Evolutionary conservation across 2,888 invertebrate genomes (phyloP).

Genomic region (Apotomis capreana): DNA sequence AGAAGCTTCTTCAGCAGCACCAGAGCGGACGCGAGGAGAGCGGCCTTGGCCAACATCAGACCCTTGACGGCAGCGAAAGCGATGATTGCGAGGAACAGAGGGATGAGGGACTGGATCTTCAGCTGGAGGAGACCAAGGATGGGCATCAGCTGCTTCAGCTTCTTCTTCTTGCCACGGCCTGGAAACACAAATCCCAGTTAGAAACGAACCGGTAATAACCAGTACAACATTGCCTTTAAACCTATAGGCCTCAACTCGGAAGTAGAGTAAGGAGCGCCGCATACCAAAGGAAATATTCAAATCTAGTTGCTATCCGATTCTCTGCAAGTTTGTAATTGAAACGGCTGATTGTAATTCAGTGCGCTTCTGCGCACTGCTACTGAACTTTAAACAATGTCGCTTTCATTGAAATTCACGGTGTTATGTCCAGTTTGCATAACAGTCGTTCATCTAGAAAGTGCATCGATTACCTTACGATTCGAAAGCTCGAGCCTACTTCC

Average conservation of each 20-base stretch:
- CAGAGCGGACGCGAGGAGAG: conserved; percentile 89
- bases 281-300: conserved; percentile 32
- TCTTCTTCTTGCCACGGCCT: conserved; percentile 92
- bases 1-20: conserved; percentile 87
- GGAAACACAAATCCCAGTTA: conserved; percentile 47
- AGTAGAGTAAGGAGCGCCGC: conserved; percentile 33
- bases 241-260: conserved; percentile 19
- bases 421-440: conserved; percentile 79
- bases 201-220: conserved; percentile 14
- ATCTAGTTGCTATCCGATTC: conserved; percentile 19
- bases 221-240: conserved; percentile 15
- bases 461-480: conserved; percentile 70
- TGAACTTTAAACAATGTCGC: conserved; percentile 61
- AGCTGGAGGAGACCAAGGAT: conserved; percentile 90
- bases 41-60: conserved; percentile 91
- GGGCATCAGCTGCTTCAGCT: conserved; percentile 89
- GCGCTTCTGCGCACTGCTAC: conserved; percentile 46
- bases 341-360: conserved; percentile 68
- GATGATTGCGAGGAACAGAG: conserved; percentile 88
- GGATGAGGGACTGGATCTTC: conserved; percentile 90
- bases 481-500: conserved; percentile 78
- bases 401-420: conserved; percentile 78
- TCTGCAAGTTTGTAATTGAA: conserved; percentile 29
- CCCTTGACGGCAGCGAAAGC: conserved; percentile 93
- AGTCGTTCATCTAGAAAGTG: conserved; percentile 79